phyloP scores from a whole-genome alignment of 2,797 vertebrate genomes.

The Chaunax sp. region DNA sequence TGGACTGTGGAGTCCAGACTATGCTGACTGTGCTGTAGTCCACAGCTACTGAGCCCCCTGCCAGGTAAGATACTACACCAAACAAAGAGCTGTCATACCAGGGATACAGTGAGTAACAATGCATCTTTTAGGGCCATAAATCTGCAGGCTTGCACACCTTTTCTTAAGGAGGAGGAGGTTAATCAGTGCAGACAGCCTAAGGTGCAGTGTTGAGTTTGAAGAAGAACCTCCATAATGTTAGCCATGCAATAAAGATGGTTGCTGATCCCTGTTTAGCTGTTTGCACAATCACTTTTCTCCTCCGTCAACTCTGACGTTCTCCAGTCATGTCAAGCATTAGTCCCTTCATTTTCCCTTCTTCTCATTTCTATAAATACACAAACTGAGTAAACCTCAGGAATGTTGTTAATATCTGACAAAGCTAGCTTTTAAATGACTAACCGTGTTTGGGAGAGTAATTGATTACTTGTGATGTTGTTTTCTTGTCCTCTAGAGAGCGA shows the following conservation, averaged over 20 bases:
- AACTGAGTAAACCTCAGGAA: background rate
- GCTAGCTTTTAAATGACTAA: background rate
- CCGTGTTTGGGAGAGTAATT: background rate
- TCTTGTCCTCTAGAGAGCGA: constrained; percentile 12
- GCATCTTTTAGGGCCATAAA: background rate
- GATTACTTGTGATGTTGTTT: constrained; percentile 1
- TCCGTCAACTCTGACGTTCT: background rate
- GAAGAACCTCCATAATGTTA: too few species aligned
- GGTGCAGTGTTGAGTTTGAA: too few species aligned
- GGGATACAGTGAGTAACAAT: background rate
- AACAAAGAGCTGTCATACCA: background rate
- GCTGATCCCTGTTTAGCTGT: too few species aligned
- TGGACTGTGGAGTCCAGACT: constrained; percentile 85
- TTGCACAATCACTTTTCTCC: constrained; percentile 1
- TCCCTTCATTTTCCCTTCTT: background rate
- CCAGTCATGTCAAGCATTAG: background rate
- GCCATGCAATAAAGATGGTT: too few species aligned
- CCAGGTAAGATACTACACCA: constrained; percentile 54
- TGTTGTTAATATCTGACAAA: background rate
- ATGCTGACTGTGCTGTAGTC: constrained; percentile 81
- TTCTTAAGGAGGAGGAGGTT: background rate
- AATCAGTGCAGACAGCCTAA: background rate
- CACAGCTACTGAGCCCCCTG: constrained; percentile 20
- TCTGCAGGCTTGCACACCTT: background rate
- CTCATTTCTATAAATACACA: background rate